Base-by-base conservation (phyloP, 2,888 invertebrate genomes). In the Tanypteryx hageni region DNA sequence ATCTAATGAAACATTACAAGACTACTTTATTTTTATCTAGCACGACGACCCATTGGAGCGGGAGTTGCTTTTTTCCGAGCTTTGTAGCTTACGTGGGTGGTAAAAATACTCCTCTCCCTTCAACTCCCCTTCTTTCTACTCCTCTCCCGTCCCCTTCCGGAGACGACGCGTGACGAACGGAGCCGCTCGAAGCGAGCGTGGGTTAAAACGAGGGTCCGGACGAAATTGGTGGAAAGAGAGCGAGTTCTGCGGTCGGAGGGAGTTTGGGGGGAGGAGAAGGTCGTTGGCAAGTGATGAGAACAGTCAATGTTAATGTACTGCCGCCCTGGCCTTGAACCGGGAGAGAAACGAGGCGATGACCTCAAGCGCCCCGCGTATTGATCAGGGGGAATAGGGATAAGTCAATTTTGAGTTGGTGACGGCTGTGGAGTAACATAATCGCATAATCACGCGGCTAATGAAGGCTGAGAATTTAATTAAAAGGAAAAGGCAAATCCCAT, bases 281-380 rank as follows among this genome's bases (percentile, higher is more conserved):
- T 89, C 89, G 89, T 86, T 86, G 86, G 59, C 86, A 86, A 86
- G 86, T 59, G 31, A 64, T 31, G 61, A 44, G 89, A 16, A 1
- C 31, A 44, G 64, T 44, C 27, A n/a, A 89, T 64, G 44, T 16
- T 31, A 61, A 89, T 64, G 86, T 61, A 61, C 86, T 59, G 86
- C 86, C 58, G 64, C 64, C 61, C 64, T 89, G 89, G 44, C 89
- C 89, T 89, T 89, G 89, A 89, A 64, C 89, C 64, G 58, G 59
- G 59, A 61, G 89, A 89, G 44, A 44, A 31, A 18, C 89, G 76
- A 89, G 64, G 89, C 89, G 61, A 89, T 89, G 89, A 89, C 89
- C 89, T 89, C 61, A 59, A 89, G 89, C 89, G 64, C 61, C 86
- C 58, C 13, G 85, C 59, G 86, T 27, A 89, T 64, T 89, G 89